A percentile compares a stretch with the other conserved stretches of the same genome.
Conservation (phyloP, 2,113 vertebrate species). For the Ictalurus furcatus region DNA sequence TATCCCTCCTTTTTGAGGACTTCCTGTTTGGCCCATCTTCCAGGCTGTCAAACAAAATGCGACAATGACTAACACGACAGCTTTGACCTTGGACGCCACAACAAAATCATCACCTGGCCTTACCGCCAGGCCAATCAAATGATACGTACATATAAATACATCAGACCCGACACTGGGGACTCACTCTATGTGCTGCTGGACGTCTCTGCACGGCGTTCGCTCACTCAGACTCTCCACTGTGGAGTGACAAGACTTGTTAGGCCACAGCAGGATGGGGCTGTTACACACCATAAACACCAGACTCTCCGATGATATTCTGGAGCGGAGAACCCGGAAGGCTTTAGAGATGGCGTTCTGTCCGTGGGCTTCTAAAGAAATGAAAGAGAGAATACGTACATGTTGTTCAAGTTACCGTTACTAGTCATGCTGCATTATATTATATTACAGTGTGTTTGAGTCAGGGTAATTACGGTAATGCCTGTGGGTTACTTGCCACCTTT, state of each 20-base stretch:
- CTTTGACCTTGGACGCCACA: not conserved
- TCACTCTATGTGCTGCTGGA: constrained; percentile 80
- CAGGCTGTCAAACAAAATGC: constrained; percentile 19
- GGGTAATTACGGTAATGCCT: no score
- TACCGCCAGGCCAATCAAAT: not conserved
- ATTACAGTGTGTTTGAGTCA: not conserved
- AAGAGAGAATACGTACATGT: not conserved
- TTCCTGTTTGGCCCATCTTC: constrained; percentile 62
- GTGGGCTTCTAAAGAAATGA: constrained; percentile 68
- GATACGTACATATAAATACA: no score
- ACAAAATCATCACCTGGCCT: not conserved
- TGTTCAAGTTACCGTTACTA: not conserved
- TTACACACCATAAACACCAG: constrained; percentile 80
- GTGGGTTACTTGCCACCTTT: no score
- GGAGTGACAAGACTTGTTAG: constrained; percentile 73
- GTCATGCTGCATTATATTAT: not conserved
- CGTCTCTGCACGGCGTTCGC: constrained; percentile 74
- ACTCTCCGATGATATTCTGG: constrained; percentile 80
- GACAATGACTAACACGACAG: not conserved
- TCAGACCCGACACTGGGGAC: constrained; percentile 50
- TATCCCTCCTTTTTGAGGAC: constrained; percentile 70
- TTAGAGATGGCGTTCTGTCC: constrained; percentile 75
- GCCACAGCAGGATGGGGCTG: constrained; percentile 87
- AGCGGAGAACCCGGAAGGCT: constrained; percentile 76
- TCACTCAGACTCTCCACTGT: constrained; percentile 73